phyloP scores from a whole-genome alignment of 2,888 invertebrate genomes.

The Hyposoter dolosus region DNA sequence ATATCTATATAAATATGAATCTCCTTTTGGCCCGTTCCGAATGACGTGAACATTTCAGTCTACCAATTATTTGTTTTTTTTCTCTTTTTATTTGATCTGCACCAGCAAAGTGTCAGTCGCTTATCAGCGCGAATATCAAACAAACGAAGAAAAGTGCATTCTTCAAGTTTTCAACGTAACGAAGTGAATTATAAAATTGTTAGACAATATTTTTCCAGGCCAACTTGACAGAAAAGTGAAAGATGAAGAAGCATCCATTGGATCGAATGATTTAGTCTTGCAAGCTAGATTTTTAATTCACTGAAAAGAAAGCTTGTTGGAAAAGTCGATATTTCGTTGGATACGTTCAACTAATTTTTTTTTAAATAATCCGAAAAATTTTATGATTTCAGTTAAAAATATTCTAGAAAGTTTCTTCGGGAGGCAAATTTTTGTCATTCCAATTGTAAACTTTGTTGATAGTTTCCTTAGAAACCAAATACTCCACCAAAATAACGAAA shows the following conservation, averaged over 20 bases:
- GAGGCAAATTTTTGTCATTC: too few relatives aligned
- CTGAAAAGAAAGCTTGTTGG: too few relatives aligned
- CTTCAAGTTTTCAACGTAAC: not conserved
- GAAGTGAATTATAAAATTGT: not conserved
- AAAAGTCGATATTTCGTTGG: too few relatives aligned
- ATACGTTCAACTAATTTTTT: too few relatives aligned
- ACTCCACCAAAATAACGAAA: too few relatives aligned
- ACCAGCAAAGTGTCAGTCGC: conserved; percentile 40
- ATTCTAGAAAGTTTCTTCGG: too few relatives aligned
- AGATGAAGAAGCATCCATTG: not conserved
- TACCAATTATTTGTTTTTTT: conserved; percentile 18
- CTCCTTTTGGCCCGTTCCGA: conserved; percentile 37
- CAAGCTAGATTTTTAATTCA: not conserved
- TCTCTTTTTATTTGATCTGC: conserved; percentile 44
- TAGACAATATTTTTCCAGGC: not conserved
- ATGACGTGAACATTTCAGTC: conserved; percentile 43
- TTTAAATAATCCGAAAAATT: too few relatives aligned
- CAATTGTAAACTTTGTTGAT: too few relatives aligned
- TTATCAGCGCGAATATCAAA: conserved; percentile 56
- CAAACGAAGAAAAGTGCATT: conserved; percentile 33
- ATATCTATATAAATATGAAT: not conserved
- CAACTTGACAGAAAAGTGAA: not conserved
- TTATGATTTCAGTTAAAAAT: too few relatives aligned
- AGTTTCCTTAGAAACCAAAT: too few relatives aligned
- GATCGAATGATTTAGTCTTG: not conserved